These are phyloP conservation scores for Anolis carolinensis DNA, from an alignment of 2,113 vertebrate species.

Conservation along the genomic window DNA sequence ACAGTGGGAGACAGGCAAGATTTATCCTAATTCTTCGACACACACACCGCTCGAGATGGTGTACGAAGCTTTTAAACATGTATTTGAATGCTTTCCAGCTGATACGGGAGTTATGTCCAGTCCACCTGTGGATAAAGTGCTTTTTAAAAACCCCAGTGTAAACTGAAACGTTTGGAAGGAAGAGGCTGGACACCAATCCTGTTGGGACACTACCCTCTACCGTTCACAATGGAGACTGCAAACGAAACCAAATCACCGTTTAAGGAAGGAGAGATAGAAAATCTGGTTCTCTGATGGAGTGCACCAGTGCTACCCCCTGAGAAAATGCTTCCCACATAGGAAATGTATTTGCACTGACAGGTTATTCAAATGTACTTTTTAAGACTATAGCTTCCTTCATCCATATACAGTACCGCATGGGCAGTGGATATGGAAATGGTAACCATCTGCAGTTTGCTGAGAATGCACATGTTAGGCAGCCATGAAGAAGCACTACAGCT, in stretches of 20 bases:
- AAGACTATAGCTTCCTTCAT: too few species aligned
- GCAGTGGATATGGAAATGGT: background rate
- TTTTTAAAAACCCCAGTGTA: background rate
- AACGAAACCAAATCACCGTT: background rate
- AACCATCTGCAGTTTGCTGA: background rate
- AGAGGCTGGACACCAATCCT: background rate
- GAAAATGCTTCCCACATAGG: background rate
- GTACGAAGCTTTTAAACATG: constrained; percentile 7
- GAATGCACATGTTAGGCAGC: background rate
- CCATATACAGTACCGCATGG: too few species aligned
- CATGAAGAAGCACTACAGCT: background rate
- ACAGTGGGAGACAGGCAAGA: background rate
- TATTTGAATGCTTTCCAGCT: background rate
- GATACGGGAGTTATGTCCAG: constrained; percentile 12
- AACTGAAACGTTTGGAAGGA: background rate
- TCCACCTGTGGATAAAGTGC: constrained; percentile 24
- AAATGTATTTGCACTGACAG: background rate
- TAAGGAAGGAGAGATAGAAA: too few species aligned
- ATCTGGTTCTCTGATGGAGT: background rate
- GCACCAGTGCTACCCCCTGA: background rate
- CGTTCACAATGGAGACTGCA: background rate
- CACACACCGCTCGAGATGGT: background rate
- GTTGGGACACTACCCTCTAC: constrained; percentile 26
- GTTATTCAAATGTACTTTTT: too few species aligned
- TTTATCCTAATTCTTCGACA: background rate